Base-by-base conservation (phyloP, 2,888 invertebrate species). In the Pteria penguin region DNA sequence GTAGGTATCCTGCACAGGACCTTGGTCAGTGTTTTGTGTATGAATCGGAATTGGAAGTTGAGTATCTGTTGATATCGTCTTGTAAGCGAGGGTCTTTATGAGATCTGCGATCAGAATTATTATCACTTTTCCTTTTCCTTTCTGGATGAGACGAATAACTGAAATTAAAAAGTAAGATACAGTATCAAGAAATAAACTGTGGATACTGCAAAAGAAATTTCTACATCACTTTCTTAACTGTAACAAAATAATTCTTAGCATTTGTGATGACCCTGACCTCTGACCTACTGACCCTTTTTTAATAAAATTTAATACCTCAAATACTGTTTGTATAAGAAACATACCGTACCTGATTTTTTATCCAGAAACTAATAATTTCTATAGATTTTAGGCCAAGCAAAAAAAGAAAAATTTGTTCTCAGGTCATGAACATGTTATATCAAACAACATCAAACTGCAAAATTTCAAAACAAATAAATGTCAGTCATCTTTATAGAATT, bases 81-180 rank as follows among this genome's bases (percentile, higher is more conserved):
- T 60, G 75, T 52, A 87, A 65, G 27, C 88, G 79, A 69, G 86
- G 87, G 52, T 88, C 88, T 79, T 88, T 88, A 63, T 82, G 75
- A 26, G 76, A 80, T 31, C 84, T 67, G 54, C 77, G 73, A 58
- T 80, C 81, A 45, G 80, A 61, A 22, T 81, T 75, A 32, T 80
- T 81, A 18, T 85, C 85, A 63, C 75, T 79, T 65, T 85, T 79
- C 55, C 87, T 62, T 74, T 87, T 87, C 54, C 86, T 72, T 8
- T 85, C 86, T 27, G 67, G 68, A 65, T 82, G 79, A 58, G 69
- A 70, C 18, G 80, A 52, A 54, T 78, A 83, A 65, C 86, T 85
- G 78, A 33, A 85, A 80, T 14, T 70, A 32, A 72, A 61, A 63
- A 54, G 75, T 14, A 54, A 36, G 26, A 73, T 57, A 33, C n/a